These are phyloP conservation scores for Drosophila bocki DNA, from an alignment of 1,140 invertebrate species.

Conservation along the genomic window DNA sequence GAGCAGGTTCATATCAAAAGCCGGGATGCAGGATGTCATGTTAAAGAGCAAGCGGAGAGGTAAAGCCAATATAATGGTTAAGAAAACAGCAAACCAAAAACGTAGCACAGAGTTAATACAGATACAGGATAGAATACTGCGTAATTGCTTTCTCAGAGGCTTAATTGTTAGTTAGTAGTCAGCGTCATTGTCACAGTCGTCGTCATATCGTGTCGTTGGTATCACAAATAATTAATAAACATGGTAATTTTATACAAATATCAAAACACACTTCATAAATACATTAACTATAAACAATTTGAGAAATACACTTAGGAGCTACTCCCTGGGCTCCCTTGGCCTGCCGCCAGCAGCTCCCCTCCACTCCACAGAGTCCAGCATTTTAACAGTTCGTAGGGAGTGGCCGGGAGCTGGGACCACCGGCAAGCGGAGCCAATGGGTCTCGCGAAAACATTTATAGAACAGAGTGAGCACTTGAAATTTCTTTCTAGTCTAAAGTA, in stretches of 20 bases:
- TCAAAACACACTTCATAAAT: slow-evolving; percentile 58
- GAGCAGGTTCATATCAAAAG: slow-evolving; percentile 21
- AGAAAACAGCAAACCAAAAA: slow-evolving; percentile 61
- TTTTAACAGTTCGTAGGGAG: neutral
- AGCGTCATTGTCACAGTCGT: slow-evolving; percentile 19
- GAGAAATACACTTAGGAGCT: slow-evolving; percentile 54
- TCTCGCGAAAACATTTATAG: slow-evolving; percentile 32
- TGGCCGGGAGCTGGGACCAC: neutral
- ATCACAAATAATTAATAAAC: slow-evolving; percentile 64
- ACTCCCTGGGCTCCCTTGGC: slow-evolving; percentile 11
- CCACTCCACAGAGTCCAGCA: neutral
- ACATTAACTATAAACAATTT: slow-evolving; percentile 59
- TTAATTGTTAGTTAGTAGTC: slow-evolving; percentile 23
- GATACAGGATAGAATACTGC: slow-evolving; percentile 57
- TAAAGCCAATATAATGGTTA: slow-evolving; percentile 40
- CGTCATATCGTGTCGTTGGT: slow-evolving; percentile 33
- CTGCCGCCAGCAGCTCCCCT: neutral
- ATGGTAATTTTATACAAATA: slow-evolving; percentile 63
- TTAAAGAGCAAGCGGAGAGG: slow-evolving; percentile 25
- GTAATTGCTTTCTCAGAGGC: slow-evolving; percentile 53
- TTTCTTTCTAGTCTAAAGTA: slow-evolving; percentile 41
- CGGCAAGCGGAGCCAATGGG: slow-evolving; percentile 21
- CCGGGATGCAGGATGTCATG: slow-evolving; percentile 19
- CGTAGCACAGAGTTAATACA: slow-evolving; percentile 55
- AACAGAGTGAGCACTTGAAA: slow-evolving; percentile 54